Conservation (phyloP, 2,888 invertebrate genomes). For the Terebella lapidaria region DNA sequence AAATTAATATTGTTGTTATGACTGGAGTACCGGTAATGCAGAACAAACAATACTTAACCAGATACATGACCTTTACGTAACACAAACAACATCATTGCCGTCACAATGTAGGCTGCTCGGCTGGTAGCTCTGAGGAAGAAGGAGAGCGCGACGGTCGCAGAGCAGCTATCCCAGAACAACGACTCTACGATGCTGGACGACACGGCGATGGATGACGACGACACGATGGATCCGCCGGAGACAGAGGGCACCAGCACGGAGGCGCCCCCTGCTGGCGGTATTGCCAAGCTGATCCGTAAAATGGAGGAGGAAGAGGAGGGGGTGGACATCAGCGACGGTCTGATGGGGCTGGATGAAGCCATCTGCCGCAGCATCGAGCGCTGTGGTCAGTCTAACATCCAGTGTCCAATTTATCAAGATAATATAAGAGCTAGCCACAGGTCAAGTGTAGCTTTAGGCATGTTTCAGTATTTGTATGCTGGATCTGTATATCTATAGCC, state of each 20-base stretch:
- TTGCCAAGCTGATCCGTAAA: conserved; percentile 57
- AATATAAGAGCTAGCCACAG: too few relatives aligned
- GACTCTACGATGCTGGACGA: conserved; percentile 38
- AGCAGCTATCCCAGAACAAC: conserved; percentile 12
- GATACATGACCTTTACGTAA: too few relatives aligned
- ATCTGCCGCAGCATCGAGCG: conserved; percentile 86
- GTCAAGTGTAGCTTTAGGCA: too few relatives aligned
- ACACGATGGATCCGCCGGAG: conserved; percentile 55
- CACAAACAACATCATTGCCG: background rate
- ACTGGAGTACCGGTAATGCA: too few relatives aligned
- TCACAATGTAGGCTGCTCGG: conserved; percentile 26
- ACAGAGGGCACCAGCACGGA: conserved; percentile 21
- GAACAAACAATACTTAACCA: too few relatives aligned
- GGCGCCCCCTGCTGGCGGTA: conserved; percentile 25
- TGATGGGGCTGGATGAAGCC: conserved; percentile 83
- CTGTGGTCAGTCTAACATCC: conserved; percentile 73
- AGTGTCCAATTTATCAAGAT: background rate
- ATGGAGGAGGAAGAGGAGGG: conserved; percentile 37
- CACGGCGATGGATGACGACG: conserved; percentile 45
- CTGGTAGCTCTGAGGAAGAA: conserved; percentile 21
- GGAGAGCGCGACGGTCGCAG: conserved; percentile 16
- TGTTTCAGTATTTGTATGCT: too few relatives aligned
- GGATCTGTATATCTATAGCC: too few relatives aligned
- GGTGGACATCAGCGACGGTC: conserved; percentile 53
- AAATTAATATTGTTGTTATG: too few relatives aligned